A percentile compares a stretch with the other conserved stretches of the same genome.
These are phyloP conservation scores for Zaprionus africanus DNA, from an alignment of 1,140 invertebrate species.

Conservation along the genomic window DNA sequence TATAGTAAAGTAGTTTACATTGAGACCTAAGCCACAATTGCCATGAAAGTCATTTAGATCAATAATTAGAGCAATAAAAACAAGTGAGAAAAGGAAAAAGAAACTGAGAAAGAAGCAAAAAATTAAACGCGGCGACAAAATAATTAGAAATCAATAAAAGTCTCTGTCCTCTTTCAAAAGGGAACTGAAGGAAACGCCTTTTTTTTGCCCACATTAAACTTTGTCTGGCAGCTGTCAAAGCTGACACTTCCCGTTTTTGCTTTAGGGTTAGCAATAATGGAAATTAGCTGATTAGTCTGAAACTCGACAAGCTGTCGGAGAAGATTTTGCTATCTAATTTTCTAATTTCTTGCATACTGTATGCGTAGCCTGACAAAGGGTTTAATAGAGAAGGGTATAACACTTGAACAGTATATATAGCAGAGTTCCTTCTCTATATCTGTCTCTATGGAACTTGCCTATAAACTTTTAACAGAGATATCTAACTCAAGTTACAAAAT, in stretches of 20 bases:
- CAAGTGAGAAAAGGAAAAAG: not conserved
- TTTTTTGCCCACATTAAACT: conserved; percentile 1
- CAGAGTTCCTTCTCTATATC: too few relatives aligned
- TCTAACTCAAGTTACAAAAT: too few relatives aligned
- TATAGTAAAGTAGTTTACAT: not conserved
- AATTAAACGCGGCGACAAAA: conserved; percentile 28
- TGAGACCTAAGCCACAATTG: not conserved
- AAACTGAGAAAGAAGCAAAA: not conserved
- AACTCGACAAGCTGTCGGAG: not conserved
- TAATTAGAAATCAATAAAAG: conserved; percentile 72
- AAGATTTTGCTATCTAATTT: not conserved
- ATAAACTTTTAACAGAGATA: too few relatives aligned
- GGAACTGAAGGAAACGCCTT: too few relatives aligned
- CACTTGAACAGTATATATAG: too few relatives aligned
- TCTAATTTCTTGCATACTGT: not conserved
- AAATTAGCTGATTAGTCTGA: conserved; percentile 51
- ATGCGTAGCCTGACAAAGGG: not conserved
- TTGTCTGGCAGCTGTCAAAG: conserved; percentile 34
- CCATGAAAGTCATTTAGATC: conserved; percentile 43
- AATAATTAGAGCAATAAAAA: conserved; percentile 34
- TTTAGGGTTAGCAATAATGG: conserved; percentile 12
- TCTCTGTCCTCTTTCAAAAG: not conserved
- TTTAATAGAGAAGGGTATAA: too few relatives aligned
- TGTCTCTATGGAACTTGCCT: too few relatives aligned
- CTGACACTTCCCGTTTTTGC: conserved; percentile 16